These are phyloP conservation scores for Dendrocincla fuliginosa DNA, from an alignment of 2,797 vertebrate genomes.

Conservation along the genomic window DNA sequence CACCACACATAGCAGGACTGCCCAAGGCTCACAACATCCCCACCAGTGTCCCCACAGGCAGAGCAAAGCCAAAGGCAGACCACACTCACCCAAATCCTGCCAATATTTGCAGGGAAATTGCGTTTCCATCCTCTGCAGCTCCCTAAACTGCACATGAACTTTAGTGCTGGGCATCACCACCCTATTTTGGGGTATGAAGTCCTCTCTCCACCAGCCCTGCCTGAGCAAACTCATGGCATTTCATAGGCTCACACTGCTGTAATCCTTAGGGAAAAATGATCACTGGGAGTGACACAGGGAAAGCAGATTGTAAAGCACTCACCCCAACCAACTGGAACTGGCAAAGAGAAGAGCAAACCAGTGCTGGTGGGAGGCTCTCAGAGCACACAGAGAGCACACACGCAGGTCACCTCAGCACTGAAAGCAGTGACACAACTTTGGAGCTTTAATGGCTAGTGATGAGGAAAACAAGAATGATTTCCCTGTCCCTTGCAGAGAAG, in stretches of 20 bases:
- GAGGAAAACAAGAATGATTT: neutral
- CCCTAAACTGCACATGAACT: rapidly evolving
- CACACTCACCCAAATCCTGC: neutral
- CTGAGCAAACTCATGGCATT: rapidly evolving
- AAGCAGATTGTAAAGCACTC: rapidly evolving
- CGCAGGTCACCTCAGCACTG: neutral
- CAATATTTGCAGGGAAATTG: rapidly evolving
- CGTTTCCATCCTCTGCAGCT: neutral
- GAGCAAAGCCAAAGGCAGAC: neutral
- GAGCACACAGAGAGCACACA: neutral
- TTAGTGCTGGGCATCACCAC: rapidly evolving
- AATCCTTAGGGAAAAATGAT: rapidly evolving
- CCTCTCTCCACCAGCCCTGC: neutral
- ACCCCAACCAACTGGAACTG: neutral
- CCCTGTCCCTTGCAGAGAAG: neutral
- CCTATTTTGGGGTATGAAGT: rapidly evolving
- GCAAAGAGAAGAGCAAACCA: neutral
- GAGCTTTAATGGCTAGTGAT: rapidly evolving
- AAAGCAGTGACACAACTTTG: rapidly evolving
- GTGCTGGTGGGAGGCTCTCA: neutral
- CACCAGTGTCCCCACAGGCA: rapidly evolving
- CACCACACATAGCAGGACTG: rapidly evolving
- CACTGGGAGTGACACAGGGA: rapidly evolving
- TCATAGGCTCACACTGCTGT: rapidly evolving
- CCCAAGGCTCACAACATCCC: neutral